A percentile compares a stretch with the other conserved stretches of the same genome.
Evolutionary conservation across 2,888 invertebrate genomes (phyloP).

Genomic region (Papilio demoleus): DNA sequence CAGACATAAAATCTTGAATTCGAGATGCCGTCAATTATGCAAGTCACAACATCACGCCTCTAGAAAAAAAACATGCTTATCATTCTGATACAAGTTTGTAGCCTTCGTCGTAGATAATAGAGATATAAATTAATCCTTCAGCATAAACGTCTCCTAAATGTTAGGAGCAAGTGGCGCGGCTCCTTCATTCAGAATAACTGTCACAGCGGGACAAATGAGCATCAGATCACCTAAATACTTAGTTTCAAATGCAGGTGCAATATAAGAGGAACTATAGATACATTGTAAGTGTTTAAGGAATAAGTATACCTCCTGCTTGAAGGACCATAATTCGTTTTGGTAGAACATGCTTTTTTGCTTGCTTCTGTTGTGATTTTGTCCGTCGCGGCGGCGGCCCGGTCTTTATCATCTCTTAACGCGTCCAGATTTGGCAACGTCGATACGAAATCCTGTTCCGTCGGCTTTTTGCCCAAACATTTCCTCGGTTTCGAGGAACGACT

Average conservation of each 20-base stretch:
- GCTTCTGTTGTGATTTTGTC: slow-evolving; percentile 57
- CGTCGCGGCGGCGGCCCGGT: slow-evolving; percentile 68
- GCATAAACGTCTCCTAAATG: slow-evolving; percentile 43
- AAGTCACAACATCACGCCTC: slow-evolving; percentile 55
- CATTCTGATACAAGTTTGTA: slow-evolving; percentile 50
- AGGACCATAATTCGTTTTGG: slow-evolving; percentile 42
- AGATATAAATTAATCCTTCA: slow-evolving; percentile 46
- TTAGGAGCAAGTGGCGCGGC: slow-evolving; percentile 49
- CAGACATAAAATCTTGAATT: slow-evolving; percentile 3
- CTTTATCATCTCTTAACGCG: slow-evolving; percentile 82
- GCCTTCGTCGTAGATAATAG: slow-evolving; percentile 45
- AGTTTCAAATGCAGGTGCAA: background rate
- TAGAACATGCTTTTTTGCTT: slow-evolving; percentile 52
- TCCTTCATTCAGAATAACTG: slow-evolving; percentile 43
- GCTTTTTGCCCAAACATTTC: slow-evolving; percentile 79
- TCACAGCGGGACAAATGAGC: background rate
- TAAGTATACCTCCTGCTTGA: slow-evolving; percentile 40
- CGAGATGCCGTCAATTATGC: slow-evolving; percentile 54
- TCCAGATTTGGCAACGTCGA: slow-evolving; percentile 81
- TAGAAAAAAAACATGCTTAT: slow-evolving; percentile 49
- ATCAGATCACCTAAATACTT: background rate
- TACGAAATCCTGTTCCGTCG: slow-evolving; percentile 79
- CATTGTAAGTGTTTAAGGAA: background rate
- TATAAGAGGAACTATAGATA: background rate
- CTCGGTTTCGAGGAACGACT: slow-evolving; percentile 78